Evolutionary conservation across 2,888 invertebrate species (phyloP).

Genomic region (Leptopterna dolabrata): DNA sequence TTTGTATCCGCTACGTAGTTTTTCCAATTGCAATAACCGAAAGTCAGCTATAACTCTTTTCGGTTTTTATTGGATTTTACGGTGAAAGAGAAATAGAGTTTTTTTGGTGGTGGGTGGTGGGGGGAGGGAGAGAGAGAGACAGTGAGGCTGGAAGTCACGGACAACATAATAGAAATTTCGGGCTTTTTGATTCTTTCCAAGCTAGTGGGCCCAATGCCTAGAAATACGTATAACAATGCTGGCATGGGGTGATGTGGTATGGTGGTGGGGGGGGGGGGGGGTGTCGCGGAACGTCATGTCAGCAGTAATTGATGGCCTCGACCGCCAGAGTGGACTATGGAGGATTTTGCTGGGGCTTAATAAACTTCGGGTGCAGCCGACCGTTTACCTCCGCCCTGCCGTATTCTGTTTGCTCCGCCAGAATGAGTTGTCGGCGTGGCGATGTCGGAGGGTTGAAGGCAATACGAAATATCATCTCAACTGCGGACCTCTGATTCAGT

Average conservation of each 20-base stretch:
- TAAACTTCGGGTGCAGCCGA: constrained; percentile 8
- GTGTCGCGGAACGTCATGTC: constrained; percentile 14
- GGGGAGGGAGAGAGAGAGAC: too few species aligned
- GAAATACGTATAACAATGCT: constrained; percentile 17
- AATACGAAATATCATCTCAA: background rate
- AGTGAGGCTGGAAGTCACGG: too few species aligned
- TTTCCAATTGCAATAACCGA: background rate
- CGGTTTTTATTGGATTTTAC: constrained; percentile 22
- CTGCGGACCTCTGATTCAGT: too few species aligned
- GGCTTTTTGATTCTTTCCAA: constrained; percentile 22
- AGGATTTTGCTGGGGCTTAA: constrained; percentile 4
- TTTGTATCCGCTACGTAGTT: background rate
- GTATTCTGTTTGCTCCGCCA: background rate
- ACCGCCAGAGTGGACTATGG: background rate
- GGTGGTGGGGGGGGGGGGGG: background rate
- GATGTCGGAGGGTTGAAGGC: background rate
- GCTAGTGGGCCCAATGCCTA: constrained; percentile 20
- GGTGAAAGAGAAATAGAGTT: background rate
- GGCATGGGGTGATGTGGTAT: background rate
- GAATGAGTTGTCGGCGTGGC: too few species aligned
- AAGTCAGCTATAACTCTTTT: background rate
- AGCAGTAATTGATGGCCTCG: constrained; percentile 35
- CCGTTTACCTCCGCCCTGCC: background rate
- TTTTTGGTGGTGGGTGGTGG: too few species aligned
- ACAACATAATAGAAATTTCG: constrained; percentile 19